A percentile compares a stretch with the other conserved stretches of the same genome.
phyloP scores from a whole-genome alignment of 2,888 invertebrate species.

The Lasioglossum calceatum region DNA sequence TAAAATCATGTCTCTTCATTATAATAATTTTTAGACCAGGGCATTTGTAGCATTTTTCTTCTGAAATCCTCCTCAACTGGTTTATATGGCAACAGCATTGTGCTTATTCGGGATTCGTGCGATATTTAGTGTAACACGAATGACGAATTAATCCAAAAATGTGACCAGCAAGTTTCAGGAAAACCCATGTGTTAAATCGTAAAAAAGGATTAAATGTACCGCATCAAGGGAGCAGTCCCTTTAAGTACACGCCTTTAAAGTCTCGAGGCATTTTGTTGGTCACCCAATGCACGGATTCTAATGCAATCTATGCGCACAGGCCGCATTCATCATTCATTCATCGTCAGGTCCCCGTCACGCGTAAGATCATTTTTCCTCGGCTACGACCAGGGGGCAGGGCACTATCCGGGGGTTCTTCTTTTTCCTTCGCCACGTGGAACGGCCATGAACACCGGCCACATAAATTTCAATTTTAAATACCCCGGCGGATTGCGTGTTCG shows the following conservation, averaged over 20 bases:
- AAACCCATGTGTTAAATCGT: not conserved
- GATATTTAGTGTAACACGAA: no score
- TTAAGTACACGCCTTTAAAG: not conserved
- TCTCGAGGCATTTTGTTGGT: not conserved
- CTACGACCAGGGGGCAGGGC: not conserved
- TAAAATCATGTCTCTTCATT: no score
- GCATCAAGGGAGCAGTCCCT: not conserved
- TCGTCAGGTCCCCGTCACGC: constrained; percentile 23
- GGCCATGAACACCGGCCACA: constrained; percentile 38
- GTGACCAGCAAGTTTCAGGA: no score
- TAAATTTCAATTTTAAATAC: constrained; percentile 69
- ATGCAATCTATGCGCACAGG: not conserved
- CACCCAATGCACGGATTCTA: not conserved
- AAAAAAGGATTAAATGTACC: not conserved
- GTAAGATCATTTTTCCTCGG: constrained; percentile 53
- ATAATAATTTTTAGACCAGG: not conserved
- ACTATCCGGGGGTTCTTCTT: not conserved
- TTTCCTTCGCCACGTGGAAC: constrained; percentile 12
- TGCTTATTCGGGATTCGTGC: no score
- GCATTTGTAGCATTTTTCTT: not conserved
- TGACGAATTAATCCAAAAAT: no score
- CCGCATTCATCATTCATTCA: constrained; percentile 2
- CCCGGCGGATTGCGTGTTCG: constrained; percentile 43
- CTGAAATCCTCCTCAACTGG: no score
- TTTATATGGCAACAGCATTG: no score